Evolutionary conservation across 2,888 invertebrate species (phyloP), one percentile per base, ranked within the genome.

Genomic region (Dryadula phaetusa): DNA sequence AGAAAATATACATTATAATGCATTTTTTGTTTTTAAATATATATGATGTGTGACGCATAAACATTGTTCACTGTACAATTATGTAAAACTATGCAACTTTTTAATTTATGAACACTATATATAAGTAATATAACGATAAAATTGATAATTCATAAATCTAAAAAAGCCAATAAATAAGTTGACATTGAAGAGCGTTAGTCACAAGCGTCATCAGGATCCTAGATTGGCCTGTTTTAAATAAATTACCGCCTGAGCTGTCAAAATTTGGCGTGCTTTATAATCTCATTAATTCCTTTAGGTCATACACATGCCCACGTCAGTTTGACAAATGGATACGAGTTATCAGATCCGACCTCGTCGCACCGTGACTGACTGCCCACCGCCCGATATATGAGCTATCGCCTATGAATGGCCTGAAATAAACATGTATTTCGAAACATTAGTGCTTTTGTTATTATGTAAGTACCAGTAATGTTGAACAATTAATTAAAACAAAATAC

Each of bases 241-340:
- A 42, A 66, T 68, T 58, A 68, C 54, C 62, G 66, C 69, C 62
- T n/a, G 42, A 64, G 58, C 25, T 32, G 49, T 53, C 37, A 46
- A 47, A 68, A 66, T 64, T 68, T 46, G 47, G 67, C 28, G 20
- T 63, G 37, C 20, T 54, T 64, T 40, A 62, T 58, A 69, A 71
- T 69, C 49, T 65, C 54, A 62, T 70, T 72, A 65, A 64, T 56
- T 44, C 52, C 44, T 67, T 58, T 60, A 44, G 44, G 44, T 44
- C 60, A 32, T 32, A 62, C 75, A 69, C 66, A 71, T 70, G 44
- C 75, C 75, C 75, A 75, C 76, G 75, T 71, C 70, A 54, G 16
- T 64, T 71, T 73, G 74, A 75, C 76, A 74, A 75, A 75, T 76
- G 70, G 66, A 32, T 54, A 25, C 14, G 40, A 28, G 54, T 53